Evolutionary conservation across 2,797 vertebrate genomes (phyloP).

Genomic region (Ptychobarbus kaznakovi): DNA sequence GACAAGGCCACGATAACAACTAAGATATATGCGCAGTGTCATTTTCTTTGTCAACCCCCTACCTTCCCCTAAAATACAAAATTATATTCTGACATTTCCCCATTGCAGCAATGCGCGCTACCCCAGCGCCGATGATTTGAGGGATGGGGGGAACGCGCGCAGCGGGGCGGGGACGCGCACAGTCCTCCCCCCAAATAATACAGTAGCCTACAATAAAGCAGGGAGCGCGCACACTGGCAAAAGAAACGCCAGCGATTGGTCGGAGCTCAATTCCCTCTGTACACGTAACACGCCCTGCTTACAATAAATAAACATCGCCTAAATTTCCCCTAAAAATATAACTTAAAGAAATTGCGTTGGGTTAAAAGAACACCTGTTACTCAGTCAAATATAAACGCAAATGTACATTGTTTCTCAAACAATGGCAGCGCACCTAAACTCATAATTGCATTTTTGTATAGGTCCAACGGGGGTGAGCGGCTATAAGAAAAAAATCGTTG

Average conservation of each 20-base stretch:
- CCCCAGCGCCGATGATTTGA: constrained; percentile 70
- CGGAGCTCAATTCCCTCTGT: constrained; percentile 68
- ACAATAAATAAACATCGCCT: constrained; percentile 81
- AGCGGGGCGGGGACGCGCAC: constrained; percentile 70
- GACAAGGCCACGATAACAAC: neutral
- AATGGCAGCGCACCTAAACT: constrained; percentile 57
- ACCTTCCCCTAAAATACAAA: constrained; percentile 71
- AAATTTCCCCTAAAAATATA: constrained; percentile 56
- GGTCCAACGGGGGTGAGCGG: constrained; percentile 66
- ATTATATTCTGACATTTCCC: constrained; percentile 75
- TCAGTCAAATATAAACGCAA: neutral
- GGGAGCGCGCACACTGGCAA: constrained; percentile 70
- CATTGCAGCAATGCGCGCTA: constrained; percentile 82
- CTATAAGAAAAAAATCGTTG: constrained; percentile 63
- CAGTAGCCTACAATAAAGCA: constrained; percentile 57
- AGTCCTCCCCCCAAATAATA: constrained; percentile 63
- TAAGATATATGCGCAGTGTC: constrained; percentile 36
- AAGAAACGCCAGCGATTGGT: constrained; percentile 69
- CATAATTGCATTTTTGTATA: constrained; percentile 47
- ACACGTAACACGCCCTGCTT: constrained; percentile 78
- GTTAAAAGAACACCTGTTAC: neutral
- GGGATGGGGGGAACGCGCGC: constrained; percentile 63
- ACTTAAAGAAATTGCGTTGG: neutral
- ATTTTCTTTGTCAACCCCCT: constrained; percentile 53
- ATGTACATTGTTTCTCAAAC: neutral